Evolutionary conservation across 2,888 invertebrate genomes (phyloP), one percentile per base, ranked within the genome.

Genomic region (Tromatobia lineatoria): DNA sequence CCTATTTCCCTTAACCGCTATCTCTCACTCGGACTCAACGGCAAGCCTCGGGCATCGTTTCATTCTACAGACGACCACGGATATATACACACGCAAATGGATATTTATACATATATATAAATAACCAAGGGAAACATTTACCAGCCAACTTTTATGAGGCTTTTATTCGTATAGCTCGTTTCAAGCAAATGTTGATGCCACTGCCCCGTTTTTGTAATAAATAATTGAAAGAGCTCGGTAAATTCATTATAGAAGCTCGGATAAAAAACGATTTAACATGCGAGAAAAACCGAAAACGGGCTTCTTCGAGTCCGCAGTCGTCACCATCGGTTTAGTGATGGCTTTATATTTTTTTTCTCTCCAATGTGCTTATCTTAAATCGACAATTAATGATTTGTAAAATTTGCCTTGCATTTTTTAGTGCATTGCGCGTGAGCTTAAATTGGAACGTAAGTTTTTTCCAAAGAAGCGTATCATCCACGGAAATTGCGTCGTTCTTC

Each of bases 111-210:
- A n/a, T n/a, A 45, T 57, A 54, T 61, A 29, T 73, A 61, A 23
- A 66, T 64, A 76, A 57, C 64, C 66, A 42, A 59, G 76, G 74
- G 80, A 84, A 86, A 80, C 79, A 80, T 78, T 73, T 67, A 54
- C 78, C 77, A 80, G 83, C 85, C 83, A 86, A 83, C 85, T 87
- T 86, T 86, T 80, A 83, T 73, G 42, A 78, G 69, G 73, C 25
- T 66, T 50, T 69, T 50, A 83, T 84, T 82, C 75, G 61, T 73
- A n/a, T n/a, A 77, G 81, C 18, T 52, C 57, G 42, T 45, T 54
- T 73, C 29, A 52, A 23, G 69, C 25, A 74, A 77, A 85, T 75
- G 85, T 83, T 82, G 80, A 64, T 70, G 15, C 59, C n/a, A 15
- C 29, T n/a, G 3, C n/a, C 29, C n/a, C 6, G 10, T 18, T 8